phyloP scores from a whole-genome alignment of 2,888 invertebrate species.

The Orchesella flavescens region DNA sequence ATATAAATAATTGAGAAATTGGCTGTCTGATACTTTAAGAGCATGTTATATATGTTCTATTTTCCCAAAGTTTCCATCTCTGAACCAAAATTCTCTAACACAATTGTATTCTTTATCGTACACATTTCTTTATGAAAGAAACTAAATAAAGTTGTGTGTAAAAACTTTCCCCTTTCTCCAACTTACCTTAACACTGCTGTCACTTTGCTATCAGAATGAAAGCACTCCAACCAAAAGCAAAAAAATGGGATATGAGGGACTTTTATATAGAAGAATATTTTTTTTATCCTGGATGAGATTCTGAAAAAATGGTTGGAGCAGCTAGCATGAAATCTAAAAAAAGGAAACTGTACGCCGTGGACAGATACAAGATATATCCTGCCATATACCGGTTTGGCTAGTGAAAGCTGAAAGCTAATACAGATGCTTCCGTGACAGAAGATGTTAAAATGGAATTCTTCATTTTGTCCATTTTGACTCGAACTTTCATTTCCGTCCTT shows the following conservation, averaged over 20 bases:
- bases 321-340: no score
- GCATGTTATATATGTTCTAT: no score
- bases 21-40: no score
- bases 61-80: no score
- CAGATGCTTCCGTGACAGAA: no score
- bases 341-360: background rate
- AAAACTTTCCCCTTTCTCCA: constrained; percentile 24
- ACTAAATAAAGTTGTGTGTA: constrained; percentile 14
- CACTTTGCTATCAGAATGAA: constrained; percentile 30
- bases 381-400: background rate
- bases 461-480: constrained; percentile 12
- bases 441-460: background rate
- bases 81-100: no score
- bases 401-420: no score
- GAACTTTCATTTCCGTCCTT: constrained; percentile 27
- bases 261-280: no score
- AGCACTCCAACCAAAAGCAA: constrained; percentile 4
- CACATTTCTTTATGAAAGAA: constrained; percentile 19
- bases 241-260: no score
- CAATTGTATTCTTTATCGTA: background rate
- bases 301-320: no score
- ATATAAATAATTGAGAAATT: no score
- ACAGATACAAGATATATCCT: background rate
- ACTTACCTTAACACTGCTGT: constrained; percentile 21
- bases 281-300: no score